Evolutionary conservation across 1,140 invertebrate genomes (phyloP).

Genomic region (Papilio aristodemus): DNA sequence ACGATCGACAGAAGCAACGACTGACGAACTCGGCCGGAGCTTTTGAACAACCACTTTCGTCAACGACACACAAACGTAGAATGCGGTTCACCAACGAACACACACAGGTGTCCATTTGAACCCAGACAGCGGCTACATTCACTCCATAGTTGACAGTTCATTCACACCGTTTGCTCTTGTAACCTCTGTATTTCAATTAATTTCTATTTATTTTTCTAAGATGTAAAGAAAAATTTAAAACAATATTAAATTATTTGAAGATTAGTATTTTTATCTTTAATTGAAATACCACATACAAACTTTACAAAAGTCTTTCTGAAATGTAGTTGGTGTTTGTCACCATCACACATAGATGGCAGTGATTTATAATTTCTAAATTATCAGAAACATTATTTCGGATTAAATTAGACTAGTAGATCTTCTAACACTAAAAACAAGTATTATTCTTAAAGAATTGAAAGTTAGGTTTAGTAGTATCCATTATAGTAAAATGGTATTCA

Average conservation of each 20-base stretch:
- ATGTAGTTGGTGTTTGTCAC: neutral
- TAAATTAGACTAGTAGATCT: too few relatives aligned
- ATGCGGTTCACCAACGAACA: slow-evolving; percentile 44
- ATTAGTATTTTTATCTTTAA: too few relatives aligned
- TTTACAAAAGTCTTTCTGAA: neutral
- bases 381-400: neutral
- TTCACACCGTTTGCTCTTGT: slow-evolving; percentile 50
- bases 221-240: neutral
- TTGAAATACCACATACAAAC: too few relatives aligned
- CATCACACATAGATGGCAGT: neutral
- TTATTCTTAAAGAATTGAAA: too few relatives aligned
- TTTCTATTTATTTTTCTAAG: neutral
- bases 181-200: neutral
- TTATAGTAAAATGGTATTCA: too few relatives aligned
- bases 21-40: slow-evolving; percentile 42
- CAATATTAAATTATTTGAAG: neutral
- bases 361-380: neutral
- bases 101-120: slow-evolving; percentile 39
- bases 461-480: too few relatives aligned
- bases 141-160: slow-evolving; percentile 72
- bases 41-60: slow-evolving; percentile 60
- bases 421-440: too few relatives aligned
- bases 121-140: slow-evolving; percentile 72
- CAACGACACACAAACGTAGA: slow-evolving; percentile 54
- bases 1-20: slow-evolving; percentile 41